A percentile compares a stretch with the other conserved stretches of the same genome.
Evolutionary conservation across 2,113 vertebrate genomes (phyloP).

Genomic region (Lonchura striata): DNA sequence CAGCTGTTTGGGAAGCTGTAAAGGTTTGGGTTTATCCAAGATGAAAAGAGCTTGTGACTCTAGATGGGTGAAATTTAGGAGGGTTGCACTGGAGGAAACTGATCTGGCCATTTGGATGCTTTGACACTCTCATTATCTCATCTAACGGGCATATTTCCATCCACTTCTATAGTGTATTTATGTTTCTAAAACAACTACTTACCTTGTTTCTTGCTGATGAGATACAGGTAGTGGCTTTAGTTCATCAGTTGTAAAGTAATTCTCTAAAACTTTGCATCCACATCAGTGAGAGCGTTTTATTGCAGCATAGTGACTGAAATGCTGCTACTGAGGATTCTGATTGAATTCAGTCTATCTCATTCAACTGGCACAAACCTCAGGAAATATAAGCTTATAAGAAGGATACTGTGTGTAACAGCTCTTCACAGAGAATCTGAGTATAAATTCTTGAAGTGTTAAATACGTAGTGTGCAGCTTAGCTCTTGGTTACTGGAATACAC

Average conservation of each 20-base stretch:
- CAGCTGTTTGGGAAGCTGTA: accelerated
- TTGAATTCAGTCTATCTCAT: background rate
- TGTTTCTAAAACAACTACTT: background rate
- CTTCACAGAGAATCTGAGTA: background rate
- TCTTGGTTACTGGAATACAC: background rate
- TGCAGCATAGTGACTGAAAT: background rate
- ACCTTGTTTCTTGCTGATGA: background rate
- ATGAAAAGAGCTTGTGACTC: background rate
- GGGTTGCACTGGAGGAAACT: background rate
- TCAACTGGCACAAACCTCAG: background rate
- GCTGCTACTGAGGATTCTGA: background rate
- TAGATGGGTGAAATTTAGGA: background rate
- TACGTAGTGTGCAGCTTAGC: background rate
- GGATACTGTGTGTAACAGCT: background rate
- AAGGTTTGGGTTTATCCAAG: background rate
- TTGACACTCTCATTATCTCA: background rate
- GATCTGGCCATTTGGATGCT: background rate
- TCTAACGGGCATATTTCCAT: background rate
- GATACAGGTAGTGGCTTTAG: background rate
- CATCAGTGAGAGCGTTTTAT: background rate
- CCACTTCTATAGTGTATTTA: background rate
- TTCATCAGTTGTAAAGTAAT: background rate
- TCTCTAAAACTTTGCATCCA: background rate
- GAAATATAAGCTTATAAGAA: background rate
- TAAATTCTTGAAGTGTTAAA: background rate